Evolutionary conservation across 2,888 invertebrate species (phyloP).

Genomic region (Oligia fasciuncula): DNA sequence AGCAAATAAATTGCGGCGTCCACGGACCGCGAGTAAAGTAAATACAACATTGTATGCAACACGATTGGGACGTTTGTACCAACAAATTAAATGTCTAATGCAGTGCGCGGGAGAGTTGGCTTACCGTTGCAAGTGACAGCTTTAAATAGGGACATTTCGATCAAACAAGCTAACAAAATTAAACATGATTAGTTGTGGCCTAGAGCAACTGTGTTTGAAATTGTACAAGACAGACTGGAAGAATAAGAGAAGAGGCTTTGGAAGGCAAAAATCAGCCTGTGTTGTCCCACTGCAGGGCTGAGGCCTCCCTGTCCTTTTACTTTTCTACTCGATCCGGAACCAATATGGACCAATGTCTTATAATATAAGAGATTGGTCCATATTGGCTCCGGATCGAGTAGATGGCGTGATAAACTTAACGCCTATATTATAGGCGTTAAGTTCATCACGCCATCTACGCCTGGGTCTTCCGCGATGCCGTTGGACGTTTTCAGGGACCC

Average conservation of each 20-base stretch:
- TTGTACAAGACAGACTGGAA: background rate
- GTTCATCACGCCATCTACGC: too few species aligned
- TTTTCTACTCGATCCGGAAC: too few species aligned
- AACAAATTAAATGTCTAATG: slow-evolving; percentile 8
- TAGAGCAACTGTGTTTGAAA: background rate
- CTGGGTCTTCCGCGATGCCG: too few species aligned
- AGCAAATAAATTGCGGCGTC: background rate
- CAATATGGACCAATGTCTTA: too few species aligned
- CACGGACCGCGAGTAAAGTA: background rate
- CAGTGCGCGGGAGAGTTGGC: background rate
- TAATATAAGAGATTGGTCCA: too few species aligned
- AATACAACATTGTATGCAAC: background rate
- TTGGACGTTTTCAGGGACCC: too few species aligned
- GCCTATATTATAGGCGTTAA: too few species aligned
- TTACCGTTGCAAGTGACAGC: background rate
- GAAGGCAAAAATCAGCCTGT: background rate
- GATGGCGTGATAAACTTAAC: too few species aligned
- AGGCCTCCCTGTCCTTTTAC: too few species aligned
- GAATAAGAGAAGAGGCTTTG: background rate
- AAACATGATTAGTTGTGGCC: background rate
- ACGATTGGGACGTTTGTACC: background rate
- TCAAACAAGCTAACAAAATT: background rate
- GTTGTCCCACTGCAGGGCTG: too few species aligned
- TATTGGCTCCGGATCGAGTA: too few species aligned
- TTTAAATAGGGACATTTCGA: background rate